Evolutionary conservation across 2,113 vertebrate genomes (phyloP), one percentile per base, ranked within the genome.

Genomic region (Sceloporus tristichus): DNA sequence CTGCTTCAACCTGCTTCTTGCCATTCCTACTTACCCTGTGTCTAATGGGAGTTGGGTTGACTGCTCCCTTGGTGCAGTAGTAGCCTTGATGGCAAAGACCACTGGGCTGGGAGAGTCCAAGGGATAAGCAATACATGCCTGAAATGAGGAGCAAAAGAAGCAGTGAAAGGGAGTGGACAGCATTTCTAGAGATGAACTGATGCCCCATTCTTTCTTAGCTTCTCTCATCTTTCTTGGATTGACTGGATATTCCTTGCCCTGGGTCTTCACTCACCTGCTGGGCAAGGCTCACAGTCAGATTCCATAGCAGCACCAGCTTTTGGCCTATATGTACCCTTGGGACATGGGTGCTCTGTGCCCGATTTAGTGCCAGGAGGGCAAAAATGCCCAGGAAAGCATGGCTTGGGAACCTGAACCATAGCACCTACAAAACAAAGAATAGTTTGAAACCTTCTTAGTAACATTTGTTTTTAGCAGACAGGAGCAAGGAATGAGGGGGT

Each of bases 51-150:
- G 98, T 97, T 7, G 97, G 97, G 74, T 95, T 98, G 83, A 90
- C 23, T n/a, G 98, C 97, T 88, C 98, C 98, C 48, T 91, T 94
- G 56, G 96, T 95, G 90, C 98, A 99, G 82, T 97, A 97, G 89
- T 97, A 97, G 23, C 98, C 97, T 4, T 97, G 91, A 14, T 97
- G 95, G 92, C 98, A 99, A 40, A 94, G 93, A 2, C 98, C 98
- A 1, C 97, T 97, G 0, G 98, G 98, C 88, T 95, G 94, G 1
- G 96, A 91, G 0, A 98, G 95, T 38, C 98, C 98, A 88, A 95
- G 92, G 0, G 93, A 95, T 29, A 97, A 97, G 93, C 98, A 99
- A 74, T 98, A 98, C 97, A 96, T 98, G 48, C 98, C 98, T 99
- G 86, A 7, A 95, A 88, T 5, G 9, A 92, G 34, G 9, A 91